phyloP scores from a whole-genome alignment of 92 coral and sea anemone genomes.

The Bergia puertoricense region DNA sequence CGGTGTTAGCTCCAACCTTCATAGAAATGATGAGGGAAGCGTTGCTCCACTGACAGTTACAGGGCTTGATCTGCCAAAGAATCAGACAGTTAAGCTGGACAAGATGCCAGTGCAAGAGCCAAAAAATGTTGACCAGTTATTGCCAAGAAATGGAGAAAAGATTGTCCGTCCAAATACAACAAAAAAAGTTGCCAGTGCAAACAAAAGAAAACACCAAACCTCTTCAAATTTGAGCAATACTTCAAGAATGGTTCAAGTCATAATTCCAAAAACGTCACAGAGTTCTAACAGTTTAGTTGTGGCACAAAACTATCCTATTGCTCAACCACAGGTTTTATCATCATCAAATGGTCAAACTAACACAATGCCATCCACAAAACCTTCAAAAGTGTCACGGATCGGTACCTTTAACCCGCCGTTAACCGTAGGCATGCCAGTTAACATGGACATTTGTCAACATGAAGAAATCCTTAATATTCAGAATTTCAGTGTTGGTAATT shows the following conservation, averaged over 20 bases:
- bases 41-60: conserved; percentile 30
- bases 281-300: neutral
- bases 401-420: neutral
- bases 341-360: neutral
- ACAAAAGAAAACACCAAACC: conserved; percentile 8
- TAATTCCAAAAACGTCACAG: neutral
- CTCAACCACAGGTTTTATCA: conserved; percentile 1
- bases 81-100: conserved; percentile 6
- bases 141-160: conserved; percentile 6
- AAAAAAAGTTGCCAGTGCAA: neutral
- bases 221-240: conserved; percentile 11
- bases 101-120: conserved; percentile 26
- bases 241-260: neutral
- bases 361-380: neutral
- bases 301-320: neutral
- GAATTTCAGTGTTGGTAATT: conserved; percentile 69
- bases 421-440: conserved; percentile 6
- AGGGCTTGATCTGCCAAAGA: conserved; percentile 3
- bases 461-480: conserved; percentile 75
- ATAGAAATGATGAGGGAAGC: neutral
- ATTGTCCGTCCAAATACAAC: neutral
- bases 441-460: conserved; percentile 72
- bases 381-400: conserved; percentile 14
- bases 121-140: conserved; percentile 4
- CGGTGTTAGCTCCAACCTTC: neutral